phyloP scores from a whole-genome alignment of 2,113 vertebrate species.

The Microcebus lehilahytsara region DNA sequence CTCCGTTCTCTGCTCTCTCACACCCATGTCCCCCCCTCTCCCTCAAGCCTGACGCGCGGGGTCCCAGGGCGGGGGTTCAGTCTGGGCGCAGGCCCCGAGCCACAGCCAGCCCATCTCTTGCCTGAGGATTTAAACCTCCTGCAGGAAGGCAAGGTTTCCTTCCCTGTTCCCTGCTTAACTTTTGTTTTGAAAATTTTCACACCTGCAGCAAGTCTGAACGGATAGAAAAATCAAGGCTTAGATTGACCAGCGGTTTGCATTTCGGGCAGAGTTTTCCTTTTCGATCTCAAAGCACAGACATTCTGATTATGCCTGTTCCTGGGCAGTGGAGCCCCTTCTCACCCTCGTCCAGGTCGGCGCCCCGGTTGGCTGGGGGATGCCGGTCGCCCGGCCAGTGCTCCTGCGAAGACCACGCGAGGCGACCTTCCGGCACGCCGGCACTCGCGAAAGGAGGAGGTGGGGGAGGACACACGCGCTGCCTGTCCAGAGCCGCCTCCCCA shows the following conservation, averaged over 20 bases:
- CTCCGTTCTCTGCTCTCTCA: not conserved
- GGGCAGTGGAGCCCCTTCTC: not conserved
- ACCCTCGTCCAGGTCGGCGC: not conserved
- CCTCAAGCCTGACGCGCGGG: fast-evolving
- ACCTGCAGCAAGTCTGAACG: not conserved
- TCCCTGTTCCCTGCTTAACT: not conserved
- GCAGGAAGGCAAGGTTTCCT: not conserved
- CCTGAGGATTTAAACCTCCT: not conserved
- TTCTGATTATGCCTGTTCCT: no score
- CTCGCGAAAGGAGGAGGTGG: no score
- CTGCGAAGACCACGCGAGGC: fast-evolving
- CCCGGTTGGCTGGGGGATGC: not conserved
- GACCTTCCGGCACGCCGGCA: not conserved
- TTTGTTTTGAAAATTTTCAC: not conserved
- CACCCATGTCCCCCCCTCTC: fast-evolving
- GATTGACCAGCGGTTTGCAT: fast-evolving
- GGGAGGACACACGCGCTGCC: fast-evolving
- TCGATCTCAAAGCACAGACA: not conserved
- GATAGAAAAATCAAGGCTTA: fast-evolving
- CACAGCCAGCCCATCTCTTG: fast-evolving
- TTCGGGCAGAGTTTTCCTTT: fast-evolving
- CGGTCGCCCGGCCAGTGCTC: fast-evolving
- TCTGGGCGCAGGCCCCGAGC: not conserved
- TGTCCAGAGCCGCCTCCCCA: not conserved
- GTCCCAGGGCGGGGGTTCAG: fast-evolving